Percentiles rank a stretch among this genome's conserved stretches.
phyloP scores from a whole-genome alignment of 1,140 invertebrate species.

The Rhynchophorus ferrugineus region DNA sequence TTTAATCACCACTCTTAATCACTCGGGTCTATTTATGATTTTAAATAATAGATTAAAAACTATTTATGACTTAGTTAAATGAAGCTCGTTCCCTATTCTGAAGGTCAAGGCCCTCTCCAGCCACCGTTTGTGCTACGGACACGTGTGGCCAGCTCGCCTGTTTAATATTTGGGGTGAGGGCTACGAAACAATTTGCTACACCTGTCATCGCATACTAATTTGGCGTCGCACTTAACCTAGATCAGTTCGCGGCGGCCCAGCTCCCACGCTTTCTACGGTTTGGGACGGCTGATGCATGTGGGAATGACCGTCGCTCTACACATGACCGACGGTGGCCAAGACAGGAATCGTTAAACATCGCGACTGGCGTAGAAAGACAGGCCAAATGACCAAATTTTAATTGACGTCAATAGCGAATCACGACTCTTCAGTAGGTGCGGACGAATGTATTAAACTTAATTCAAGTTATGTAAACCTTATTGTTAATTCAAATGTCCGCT shows the following conservation, averaged over 20 bases:
- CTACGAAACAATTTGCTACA: background rate
- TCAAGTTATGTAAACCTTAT: too few species aligned
- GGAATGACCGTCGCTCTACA: background rate
- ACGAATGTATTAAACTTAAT: too few species aligned
- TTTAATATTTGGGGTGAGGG: constrained; percentile 4
- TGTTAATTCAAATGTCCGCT: too few species aligned
- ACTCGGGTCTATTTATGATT: too few species aligned
- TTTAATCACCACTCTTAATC: too few species aligned
- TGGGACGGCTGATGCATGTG: background rate
- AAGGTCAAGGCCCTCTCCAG: background rate
- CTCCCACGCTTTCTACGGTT: constrained; percentile 1
- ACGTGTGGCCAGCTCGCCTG: background rate
- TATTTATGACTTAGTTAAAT: too few species aligned
- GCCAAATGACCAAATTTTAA: background rate
- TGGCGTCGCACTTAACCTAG: constrained; percentile 1
- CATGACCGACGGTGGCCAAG: background rate
- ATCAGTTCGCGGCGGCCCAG: background rate
- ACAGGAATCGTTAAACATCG: constrained; percentile 1
- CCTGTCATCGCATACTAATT: background rate
- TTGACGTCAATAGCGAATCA: too few species aligned
- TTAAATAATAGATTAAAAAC: too few species aligned
- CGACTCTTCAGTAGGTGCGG: too few species aligned
- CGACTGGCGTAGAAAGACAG: background rate
- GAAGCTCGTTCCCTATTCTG: too few species aligned
- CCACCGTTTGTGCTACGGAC: background rate